Conservation (phyloP, 2,888 invertebrate genomes). For the Diloba caeruleocephala region DNA sequence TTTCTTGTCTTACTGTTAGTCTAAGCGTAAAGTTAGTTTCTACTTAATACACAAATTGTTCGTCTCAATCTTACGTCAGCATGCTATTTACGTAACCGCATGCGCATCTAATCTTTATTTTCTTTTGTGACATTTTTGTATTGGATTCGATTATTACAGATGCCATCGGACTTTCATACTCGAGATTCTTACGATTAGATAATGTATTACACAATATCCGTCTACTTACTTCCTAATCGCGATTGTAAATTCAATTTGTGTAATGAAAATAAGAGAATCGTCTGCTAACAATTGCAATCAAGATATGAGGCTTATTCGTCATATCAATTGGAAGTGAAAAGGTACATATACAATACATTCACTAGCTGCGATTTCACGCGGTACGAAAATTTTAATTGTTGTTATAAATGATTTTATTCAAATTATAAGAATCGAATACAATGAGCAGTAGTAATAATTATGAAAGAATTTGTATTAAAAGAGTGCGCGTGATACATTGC, state of each 20-base stretch:
- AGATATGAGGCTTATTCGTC: slow-evolving; percentile 42
- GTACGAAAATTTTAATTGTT: slow-evolving; percentile 29
- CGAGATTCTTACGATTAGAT: slow-evolving; percentile 59
- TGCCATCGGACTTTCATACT: slow-evolving; percentile 66
- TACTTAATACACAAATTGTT: slow-evolving; percentile 29
- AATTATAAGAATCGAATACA: slow-evolving; percentile 6
- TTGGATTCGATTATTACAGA: slow-evolving; percentile 60
- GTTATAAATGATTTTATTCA: slow-evolving; percentile 10
- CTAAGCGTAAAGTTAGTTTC: slow-evolving; percentile 14
- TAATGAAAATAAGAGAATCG: slow-evolving; percentile 47
- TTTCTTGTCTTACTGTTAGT: slow-evolving; percentile 12
- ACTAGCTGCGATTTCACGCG: slow-evolving; percentile 30
- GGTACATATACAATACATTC: slow-evolving; percentile 22
- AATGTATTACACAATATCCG: slow-evolving; percentile 67
- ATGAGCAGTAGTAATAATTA: background rate
- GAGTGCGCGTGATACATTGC: slow-evolving; percentile 36
- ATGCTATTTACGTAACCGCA: slow-evolving; percentile 56
- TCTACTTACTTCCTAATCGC: slow-evolving; percentile 43
- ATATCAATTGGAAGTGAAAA: slow-evolving; percentile 49
- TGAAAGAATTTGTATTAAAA: slow-evolving; percentile 33
- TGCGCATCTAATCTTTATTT: slow-evolving; percentile 55
- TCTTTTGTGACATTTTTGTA: slow-evolving; percentile 60
- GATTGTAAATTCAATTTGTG: slow-evolving; percentile 63
- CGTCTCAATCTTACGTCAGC: slow-evolving; percentile 53
- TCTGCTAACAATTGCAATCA: slow-evolving; percentile 45